These are phyloP conservation scores for Stichodactyla helianthus DNA, from an alignment of 64 coral and sea anemone genomes.

Conservation along the genomic window DNA sequence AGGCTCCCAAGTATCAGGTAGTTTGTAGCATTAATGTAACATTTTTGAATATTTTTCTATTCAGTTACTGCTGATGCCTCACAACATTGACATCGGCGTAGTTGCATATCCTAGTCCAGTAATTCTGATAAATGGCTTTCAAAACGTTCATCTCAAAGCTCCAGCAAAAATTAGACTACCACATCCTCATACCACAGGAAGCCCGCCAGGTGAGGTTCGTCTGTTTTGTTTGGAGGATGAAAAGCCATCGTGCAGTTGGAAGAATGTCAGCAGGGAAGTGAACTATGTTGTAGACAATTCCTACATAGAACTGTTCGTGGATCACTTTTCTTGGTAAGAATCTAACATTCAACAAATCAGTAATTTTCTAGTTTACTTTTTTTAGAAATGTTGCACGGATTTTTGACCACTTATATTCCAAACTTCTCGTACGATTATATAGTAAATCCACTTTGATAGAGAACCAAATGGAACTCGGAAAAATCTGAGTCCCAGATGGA, in stretches of 20 bases:
- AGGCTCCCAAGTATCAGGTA: not conserved
- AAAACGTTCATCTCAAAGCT: not conserved
- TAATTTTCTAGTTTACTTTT: not conserved
- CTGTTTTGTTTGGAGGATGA: not conserved
- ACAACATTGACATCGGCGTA: not conserved
- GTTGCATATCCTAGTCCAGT: not conserved
- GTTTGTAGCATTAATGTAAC: not conserved
- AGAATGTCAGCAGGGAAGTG: not conserved
- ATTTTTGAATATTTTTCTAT: not conserved
- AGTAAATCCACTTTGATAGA: too few species aligned
- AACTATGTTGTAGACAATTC: not conserved
- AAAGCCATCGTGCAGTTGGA: not conserved
- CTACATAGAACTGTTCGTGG: not conserved
- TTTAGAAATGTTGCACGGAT: too few species aligned
- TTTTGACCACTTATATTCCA: too few species aligned
- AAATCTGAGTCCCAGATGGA: too few species aligned
- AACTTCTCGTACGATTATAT: too few species aligned
- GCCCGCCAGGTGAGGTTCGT: not conserved
- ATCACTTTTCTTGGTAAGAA: slow-evolving; percentile 4
- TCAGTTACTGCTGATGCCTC: not conserved
- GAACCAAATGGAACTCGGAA: too few species aligned
- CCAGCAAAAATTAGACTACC: not conserved
- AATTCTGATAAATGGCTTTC: not conserved
- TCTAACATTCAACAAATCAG: too few species aligned
- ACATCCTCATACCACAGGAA: not conserved